Conservation (phyloP, 2,113 vertebrate genomes). For the Athene cunicularia region DNA sequence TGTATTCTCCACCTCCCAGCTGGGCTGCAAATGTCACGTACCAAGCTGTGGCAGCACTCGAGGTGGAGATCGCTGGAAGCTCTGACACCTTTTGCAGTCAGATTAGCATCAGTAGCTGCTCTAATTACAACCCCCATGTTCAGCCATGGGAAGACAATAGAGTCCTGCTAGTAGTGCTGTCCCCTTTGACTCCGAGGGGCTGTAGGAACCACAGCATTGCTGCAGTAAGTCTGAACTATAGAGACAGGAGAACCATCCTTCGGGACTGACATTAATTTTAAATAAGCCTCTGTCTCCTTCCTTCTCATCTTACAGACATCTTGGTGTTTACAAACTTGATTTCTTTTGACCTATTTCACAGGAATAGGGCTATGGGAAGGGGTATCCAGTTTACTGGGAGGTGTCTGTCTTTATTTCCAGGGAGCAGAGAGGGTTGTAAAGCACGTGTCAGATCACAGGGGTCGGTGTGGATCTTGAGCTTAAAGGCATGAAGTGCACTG, state of each 20-base stretch:
- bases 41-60: neutral
- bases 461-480: neutral
- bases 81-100: neutral
- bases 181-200: neutral
- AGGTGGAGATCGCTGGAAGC: neutral
- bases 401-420: neutral
- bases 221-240: neutral
- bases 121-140: neutral
- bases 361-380: neutral
- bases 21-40: neutral
- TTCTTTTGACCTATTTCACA: neutral
- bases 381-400: neutral
- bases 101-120: neutral
- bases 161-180: neutral
- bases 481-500: neutral
- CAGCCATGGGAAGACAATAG: neutral
- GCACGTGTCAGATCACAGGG: neutral
- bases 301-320: neutral
- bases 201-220: neutral
- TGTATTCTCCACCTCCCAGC: neutral
- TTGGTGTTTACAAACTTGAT: neutral
- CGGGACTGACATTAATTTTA: constrained; percentile 9
- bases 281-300: neutral
- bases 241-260: neutral
- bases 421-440: neutral